These are phyloP conservation scores for Ferdinandea cuprea DNA, from an alignment of 2,888 invertebrate genomes.

Conservation along the genomic window DNA sequence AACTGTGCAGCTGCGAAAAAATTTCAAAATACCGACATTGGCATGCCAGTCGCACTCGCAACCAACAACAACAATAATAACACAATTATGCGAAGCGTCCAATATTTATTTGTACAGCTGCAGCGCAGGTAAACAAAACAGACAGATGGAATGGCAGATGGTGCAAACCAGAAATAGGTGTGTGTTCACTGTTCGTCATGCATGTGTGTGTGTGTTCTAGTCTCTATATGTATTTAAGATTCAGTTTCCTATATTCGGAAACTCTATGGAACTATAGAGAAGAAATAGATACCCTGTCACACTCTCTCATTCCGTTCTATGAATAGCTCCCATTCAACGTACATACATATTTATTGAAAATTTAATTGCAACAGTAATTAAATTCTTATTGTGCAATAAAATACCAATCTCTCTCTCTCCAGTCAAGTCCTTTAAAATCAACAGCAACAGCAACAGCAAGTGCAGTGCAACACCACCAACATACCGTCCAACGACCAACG, in stretches of 20 bases:
- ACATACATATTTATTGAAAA: constrained; percentile 70
- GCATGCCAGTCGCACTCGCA: no score
- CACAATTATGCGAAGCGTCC: neutral
- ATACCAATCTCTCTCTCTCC: constrained; percentile 56
- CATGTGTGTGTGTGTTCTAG: neutral
- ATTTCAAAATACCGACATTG: neutral
- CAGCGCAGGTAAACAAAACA: constrained; percentile 2
- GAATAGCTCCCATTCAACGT: constrained; percentile 38
- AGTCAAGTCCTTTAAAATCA: constrained; percentile 62
- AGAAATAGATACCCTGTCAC: neutral
- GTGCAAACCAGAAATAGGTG: constrained; percentile 15
- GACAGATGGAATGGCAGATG: constrained; percentile 49
- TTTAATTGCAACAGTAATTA: constrained; percentile 72
- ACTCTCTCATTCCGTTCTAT: neutral
- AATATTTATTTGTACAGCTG: constrained; percentile 30
- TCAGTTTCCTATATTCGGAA: neutral
- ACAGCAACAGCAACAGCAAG: constrained; percentile 40
- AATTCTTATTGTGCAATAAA: constrained; percentile 72
- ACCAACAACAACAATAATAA: neutral
- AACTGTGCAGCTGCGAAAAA: constrained; percentile 1
- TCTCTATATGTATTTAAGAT: neutral
- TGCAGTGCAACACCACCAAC: no score
- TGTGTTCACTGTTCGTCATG: neutral
- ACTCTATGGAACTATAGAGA: no score
- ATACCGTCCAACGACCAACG: no score